Evolutionary conservation across 1,140 invertebrate genomes (phyloP), one percentile per base, ranked within the genome.

Genomic region (Ericerus pela): DNA sequence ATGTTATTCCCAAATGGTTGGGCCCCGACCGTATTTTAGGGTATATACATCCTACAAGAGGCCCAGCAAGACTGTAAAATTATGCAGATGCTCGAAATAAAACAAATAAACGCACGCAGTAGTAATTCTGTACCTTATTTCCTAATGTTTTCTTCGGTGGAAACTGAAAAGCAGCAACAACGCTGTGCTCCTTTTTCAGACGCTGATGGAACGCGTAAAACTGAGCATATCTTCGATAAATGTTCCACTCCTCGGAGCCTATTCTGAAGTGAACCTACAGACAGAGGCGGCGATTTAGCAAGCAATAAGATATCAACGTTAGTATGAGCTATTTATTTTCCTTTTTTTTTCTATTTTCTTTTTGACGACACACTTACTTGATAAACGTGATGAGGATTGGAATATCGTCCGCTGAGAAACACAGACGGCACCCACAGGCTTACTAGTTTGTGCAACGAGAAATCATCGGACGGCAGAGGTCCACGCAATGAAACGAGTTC

Each of bases 111-210:
- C n/a, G n/a, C n/a, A n/a, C n/a, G n/a, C n/a, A n/a, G n/a, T n/a
- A n/a, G n/a, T n/a, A n/a, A n/a, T 41, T 26, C 31, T 27, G 5
- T 72, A 91, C 87, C 74, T 88, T 88, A 72, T 90, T 92, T 41
- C 88, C 82, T 58, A 94, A 75, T 41, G 85, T 82, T 72, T 92
- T 93, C 68, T 94, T 95, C 28, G 88, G 88, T n/a, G 91, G 91
- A 72, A 95, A 94, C 65, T 90, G 83, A 70, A 89, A 89, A 26
- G 77, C 79, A 20, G 78, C 76, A 41, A 89, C 77, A 54, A 82
- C 73, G 4, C 82, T 76, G 70, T 89, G 84, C 58, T 82, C 77
- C 69, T 88, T 91, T 64, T 87, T 90, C 20, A 92, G 68, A 62
- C 83, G 78, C 58, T 76, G 76, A 66, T 93, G 85, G 20, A 94